These are phyloP conservation scores for Isurus oxyrinchus DNA, from an alignment of 2,113 vertebrate species.

Conservation along the genomic window DNA sequence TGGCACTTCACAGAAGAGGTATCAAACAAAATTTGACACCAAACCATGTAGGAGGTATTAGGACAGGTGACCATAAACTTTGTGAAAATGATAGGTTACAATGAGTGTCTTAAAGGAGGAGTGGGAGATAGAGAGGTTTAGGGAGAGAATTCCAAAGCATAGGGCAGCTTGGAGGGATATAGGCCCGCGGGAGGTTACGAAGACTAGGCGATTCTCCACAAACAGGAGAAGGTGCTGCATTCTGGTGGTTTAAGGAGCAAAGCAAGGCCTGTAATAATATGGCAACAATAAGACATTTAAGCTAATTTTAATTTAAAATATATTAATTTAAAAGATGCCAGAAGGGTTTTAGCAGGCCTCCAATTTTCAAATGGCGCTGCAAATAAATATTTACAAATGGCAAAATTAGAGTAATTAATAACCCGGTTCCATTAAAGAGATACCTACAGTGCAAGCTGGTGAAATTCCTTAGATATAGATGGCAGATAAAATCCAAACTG, in stretches of 20 bases:
- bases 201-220: background rate
- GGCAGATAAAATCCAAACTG: no score
- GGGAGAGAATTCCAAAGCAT: background rate
- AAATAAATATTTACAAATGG: no score
- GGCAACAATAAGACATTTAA: background rate
- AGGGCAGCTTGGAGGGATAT: background rate
- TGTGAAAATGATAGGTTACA: background rate
- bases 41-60: background rate
- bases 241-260: background rate
- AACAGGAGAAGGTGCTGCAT: background rate
- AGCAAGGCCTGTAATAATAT: background rate
- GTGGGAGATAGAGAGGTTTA: no score
- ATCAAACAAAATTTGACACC: background rate
- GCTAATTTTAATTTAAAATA: background rate
- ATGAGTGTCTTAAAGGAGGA: background rate
- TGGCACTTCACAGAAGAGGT: background rate
- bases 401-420: no score
- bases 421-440: no score
- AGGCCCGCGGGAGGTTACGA: background rate
- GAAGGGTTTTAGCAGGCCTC: background rate
- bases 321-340: background rate
- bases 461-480: no score
- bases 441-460: no score
- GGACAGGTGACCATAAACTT: background rate
- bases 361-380: background rate